Conservation (phyloP, 2,888 invertebrate species). For the Andrena praecox region DNA sequence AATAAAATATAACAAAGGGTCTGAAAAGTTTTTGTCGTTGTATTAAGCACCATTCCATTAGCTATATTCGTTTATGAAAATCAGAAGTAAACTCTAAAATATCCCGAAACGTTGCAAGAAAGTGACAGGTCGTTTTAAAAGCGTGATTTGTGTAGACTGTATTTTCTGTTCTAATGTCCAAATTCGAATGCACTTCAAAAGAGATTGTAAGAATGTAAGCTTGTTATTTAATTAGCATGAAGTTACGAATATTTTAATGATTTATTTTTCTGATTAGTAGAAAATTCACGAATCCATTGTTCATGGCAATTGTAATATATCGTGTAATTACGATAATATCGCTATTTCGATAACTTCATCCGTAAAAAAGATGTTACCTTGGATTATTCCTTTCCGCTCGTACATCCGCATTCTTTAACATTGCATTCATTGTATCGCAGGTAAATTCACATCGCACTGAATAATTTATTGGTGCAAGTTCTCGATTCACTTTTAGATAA, state of each 20-base stretch:
- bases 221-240: not conserved
- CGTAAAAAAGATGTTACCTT: slow-evolving; percentile 47
- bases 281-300: not conserved
- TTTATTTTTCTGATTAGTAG: not conserved
- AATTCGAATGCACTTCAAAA: not conserved
- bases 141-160: not conserved
- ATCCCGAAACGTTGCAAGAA: not conserved
- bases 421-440: slow-evolving; percentile 22
- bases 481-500: slow-evolving; percentile 21
- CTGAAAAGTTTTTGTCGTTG: not conserved
- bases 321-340: not conserved
- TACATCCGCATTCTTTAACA: slow-evolving; percentile 31
- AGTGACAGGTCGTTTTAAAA: not conserved
- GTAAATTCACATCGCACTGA: slow-evolving; percentile 41
- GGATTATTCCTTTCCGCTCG: slow-evolving; percentile 38
- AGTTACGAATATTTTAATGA: slow-evolving; percentile 1
- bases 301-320: not conserved
- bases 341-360: slow-evolving; percentile 16
- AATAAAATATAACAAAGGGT: not conserved
- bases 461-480: slow-evolving; percentile 10
- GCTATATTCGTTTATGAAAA: not conserved
- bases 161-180: too few species aligned
- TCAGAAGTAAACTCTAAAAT: not conserved
- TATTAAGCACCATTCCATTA: not conserved
- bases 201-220: not conserved